phyloP scores from a whole-genome alignment of 2,113 vertebrate genomes.

The Laticauda laticaudata region DNA sequence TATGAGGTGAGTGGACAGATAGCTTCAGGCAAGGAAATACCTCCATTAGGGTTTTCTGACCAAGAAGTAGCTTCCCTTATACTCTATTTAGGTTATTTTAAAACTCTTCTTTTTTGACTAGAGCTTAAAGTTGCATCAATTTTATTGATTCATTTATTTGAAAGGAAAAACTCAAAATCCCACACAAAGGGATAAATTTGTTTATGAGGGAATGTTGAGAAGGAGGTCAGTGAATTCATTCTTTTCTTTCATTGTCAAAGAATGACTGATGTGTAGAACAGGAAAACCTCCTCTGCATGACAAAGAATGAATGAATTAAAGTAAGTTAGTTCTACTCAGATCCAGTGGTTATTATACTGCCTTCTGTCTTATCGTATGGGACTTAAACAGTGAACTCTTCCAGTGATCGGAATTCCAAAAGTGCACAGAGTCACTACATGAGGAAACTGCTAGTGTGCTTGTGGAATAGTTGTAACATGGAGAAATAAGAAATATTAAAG shows the following conservation, averaged over 20 bases:
- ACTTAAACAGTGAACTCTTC: not conserved
- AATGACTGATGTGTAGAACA: not conserved
- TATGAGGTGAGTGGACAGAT: not conserved
- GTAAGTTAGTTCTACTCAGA: not conserved
- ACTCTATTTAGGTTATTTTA: not conserved
- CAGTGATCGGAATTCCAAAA: not conserved
- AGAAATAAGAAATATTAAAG: not conserved
- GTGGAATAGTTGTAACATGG: not conserved
- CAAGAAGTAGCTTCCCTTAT: not conserved
- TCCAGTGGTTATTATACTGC: not conserved
- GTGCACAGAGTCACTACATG: too few species aligned
- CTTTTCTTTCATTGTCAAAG: not conserved
- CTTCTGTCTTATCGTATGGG: not conserved
- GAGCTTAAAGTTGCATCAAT: not conserved
- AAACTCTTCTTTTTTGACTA: not conserved
- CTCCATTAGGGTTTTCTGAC: not conserved
- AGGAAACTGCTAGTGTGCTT: not conserved
- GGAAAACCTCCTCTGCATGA: not conserved
- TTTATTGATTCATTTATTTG: not conserved
- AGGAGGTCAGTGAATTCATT: not conserved
- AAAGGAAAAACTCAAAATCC: not conserved
- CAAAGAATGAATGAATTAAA: not conserved
- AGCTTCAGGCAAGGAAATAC: not conserved
- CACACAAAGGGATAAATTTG: not conserved
- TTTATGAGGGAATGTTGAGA: not conserved